Percentiles rank a stretch among this genome's conserved stretches.
Evolutionary conservation across 2,113 vertebrate genomes (phyloP).

Genomic region (Telmatochromis bifrenatus): DNA sequence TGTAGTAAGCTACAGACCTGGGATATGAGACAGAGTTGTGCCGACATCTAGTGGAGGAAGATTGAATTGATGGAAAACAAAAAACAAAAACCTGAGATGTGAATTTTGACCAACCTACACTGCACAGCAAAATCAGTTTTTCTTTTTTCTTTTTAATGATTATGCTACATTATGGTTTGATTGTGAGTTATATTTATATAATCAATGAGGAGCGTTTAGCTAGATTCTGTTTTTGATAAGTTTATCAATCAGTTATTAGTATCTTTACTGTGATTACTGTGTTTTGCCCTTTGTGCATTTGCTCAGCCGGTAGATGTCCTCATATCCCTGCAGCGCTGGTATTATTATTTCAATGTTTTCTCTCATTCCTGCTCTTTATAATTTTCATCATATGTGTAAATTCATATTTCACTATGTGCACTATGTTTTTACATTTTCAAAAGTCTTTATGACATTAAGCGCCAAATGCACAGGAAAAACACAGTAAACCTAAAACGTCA

Average conservation of each 20-base stretch:
- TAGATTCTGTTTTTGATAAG: background rate
- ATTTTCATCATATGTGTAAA: background rate
- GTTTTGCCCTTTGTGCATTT: background rate
- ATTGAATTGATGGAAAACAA: background rate
- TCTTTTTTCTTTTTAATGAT: background rate
- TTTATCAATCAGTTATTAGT: background rate
- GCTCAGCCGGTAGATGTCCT: slow-evolving; percentile 52
- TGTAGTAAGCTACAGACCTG: background rate
- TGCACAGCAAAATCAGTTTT: background rate
- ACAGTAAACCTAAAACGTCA: background rate
- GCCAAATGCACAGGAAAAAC: background rate
- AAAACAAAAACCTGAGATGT: background rate
- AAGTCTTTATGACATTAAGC: background rate
- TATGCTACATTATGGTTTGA: background rate
- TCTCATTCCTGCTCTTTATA: background rate
- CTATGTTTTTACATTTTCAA: background rate
- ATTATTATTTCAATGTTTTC: background rate
- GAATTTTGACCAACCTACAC: background rate
- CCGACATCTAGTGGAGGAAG: slow-evolving; percentile 45
- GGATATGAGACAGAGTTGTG: background rate
- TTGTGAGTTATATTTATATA: background rate
- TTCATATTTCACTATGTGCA: background rate
- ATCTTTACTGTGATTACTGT: background rate
- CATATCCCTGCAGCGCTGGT: background rate
- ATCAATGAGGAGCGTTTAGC: background rate